These are phyloP conservation scores for Aegotheles bennettii DNA, from an alignment of 2,113 vertebrate genomes.

Conservation along the genomic window DNA sequence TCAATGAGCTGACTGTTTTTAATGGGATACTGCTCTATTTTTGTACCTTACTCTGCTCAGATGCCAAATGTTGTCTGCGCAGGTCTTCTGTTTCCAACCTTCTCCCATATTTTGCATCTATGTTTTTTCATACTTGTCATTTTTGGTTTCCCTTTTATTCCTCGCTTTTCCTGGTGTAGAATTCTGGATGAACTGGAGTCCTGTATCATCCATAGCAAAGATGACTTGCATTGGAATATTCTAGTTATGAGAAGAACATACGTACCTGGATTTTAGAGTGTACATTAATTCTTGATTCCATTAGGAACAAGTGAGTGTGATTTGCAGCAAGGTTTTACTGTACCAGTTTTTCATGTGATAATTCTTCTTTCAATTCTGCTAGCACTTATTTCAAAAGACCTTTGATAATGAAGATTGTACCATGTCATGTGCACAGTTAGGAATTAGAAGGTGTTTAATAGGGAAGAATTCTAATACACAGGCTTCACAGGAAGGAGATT, in stretches of 20 bases:
- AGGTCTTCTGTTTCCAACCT: background rate
- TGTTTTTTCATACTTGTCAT: background rate
- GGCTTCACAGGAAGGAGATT: slow-evolving; percentile 20
- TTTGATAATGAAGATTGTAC: background rate
- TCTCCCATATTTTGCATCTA: background rate
- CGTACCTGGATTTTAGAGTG: background rate
- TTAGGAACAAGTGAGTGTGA: background rate
- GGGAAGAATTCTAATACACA: background rate
- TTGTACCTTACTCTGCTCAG: background rate
- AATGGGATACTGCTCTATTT: background rate
- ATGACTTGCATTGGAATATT: background rate
- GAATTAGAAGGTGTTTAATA: background rate
- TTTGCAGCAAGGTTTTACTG: background rate
- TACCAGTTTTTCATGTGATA: background rate
- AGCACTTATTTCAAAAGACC: slow-evolving; percentile 7
- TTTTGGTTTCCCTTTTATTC: background rate
- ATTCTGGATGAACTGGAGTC: background rate
- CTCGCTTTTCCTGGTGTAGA: background rate
- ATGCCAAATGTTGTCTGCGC: background rate
- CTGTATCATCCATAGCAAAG: background rate
- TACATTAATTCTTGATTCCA: background rate
- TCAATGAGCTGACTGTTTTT: background rate
- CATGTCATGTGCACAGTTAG: background rate
- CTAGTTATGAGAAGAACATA: background rate
- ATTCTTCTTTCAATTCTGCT: background rate